Evolutionary conservation across 2,888 invertebrate genomes (phyloP).

Genomic region (Acrocera orbiculus): DNA sequence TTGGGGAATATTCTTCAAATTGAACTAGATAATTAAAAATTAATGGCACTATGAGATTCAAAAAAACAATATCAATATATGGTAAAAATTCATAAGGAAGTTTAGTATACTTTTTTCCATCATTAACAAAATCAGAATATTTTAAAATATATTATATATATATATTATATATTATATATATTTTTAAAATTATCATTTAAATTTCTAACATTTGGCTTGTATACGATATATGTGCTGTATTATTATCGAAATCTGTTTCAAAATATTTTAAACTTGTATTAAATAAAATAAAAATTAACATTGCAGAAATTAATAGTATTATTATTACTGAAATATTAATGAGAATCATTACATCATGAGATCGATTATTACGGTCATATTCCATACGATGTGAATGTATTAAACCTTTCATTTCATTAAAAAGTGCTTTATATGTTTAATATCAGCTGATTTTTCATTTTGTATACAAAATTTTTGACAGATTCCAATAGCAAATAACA

Average conservation of each 20-base stretch:
- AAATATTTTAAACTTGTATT: slow-evolving; percentile 33
- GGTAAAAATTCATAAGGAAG: slow-evolving; percentile 57
- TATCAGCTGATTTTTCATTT: slow-evolving; percentile 56
- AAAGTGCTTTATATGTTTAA: slow-evolving; percentile 64
- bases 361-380: slow-evolving; percentile 51
- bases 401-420: slow-evolving; percentile 54
- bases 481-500: too few species aligned
- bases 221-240: too few species aligned
- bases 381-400: slow-evolving; percentile 50
- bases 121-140: too few species aligned
- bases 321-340: slow-evolving; percentile 52
- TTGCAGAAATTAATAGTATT: slow-evolving; percentile 43
- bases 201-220: too few species aligned
- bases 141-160: too few species aligned
- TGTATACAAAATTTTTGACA: slow-evolving; percentile 74
- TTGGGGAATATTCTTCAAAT: slow-evolving; percentile 57
- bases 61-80: slow-evolving; percentile 53
- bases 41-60: slow-evolving; percentile 60
- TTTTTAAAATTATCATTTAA: too few species aligned
- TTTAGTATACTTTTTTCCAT: slow-evolving; percentile 28
- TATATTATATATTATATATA: too few species aligned
- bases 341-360: slow-evolving; percentile 46
- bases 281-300: slow-evolving; percentile 45
- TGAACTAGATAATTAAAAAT: slow-evolving; percentile 51
- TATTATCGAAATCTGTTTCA: slow-evolving; percentile 15